Conservation (phyloP, 2,113 vertebrate genomes). For the Syngnathus floridae region DNA sequence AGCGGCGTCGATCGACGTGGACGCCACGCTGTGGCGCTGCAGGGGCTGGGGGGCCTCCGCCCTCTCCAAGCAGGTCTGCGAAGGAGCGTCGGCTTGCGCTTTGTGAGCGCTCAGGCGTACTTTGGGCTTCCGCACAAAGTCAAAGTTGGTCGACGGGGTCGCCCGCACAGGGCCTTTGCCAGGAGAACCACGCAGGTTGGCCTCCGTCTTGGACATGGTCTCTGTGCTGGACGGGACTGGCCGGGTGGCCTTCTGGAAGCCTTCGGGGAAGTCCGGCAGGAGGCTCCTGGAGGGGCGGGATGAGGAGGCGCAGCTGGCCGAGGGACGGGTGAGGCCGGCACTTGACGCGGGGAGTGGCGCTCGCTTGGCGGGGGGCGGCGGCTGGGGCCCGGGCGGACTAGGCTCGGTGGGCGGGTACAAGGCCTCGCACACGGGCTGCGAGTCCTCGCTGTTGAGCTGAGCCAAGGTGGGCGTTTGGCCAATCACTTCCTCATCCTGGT, state of each 20-base stretch:
- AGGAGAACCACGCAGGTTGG: constrained; percentile 61
- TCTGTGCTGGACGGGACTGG: constrained; percentile 85
- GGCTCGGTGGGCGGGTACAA: constrained; percentile 83
- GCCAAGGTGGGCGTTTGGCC: constrained; percentile 91
- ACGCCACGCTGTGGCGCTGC: constrained; percentile 54
- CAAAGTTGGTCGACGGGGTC: constrained; percentile 72
- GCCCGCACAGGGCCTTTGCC: constrained; percentile 33
- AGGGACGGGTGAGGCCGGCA: constrained; percentile 36
- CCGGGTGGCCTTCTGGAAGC: constrained; percentile 83
- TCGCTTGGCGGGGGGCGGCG: constrained; percentile 78
- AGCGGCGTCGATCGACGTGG: constrained; percentile 58
- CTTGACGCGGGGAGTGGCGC: constrained; percentile 43
- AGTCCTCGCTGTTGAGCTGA: constrained; percentile 97
- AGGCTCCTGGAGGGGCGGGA: constrained; percentile 73
- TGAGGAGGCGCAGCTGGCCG: constrained; percentile 68
- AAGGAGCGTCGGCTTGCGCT: constrained; percentile 33
- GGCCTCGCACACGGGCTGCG: constrained; percentile 89
- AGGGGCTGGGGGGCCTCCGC: constrained; percentile 37
- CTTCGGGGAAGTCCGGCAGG: constrained; percentile 80
- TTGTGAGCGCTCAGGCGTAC: constrained; percentile 79
- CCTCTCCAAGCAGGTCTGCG: constrained; percentile 38
- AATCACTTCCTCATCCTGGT: constrained; percentile 97
- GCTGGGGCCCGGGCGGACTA: constrained; percentile 71
- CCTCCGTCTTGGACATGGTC: constrained; percentile 81
- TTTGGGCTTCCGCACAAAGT: constrained; percentile 95